These are phyloP conservation scores for Lepisosteus oculatus DNA, from an alignment of 2,113 vertebrate genomes.

Conservation along the genomic window DNA sequence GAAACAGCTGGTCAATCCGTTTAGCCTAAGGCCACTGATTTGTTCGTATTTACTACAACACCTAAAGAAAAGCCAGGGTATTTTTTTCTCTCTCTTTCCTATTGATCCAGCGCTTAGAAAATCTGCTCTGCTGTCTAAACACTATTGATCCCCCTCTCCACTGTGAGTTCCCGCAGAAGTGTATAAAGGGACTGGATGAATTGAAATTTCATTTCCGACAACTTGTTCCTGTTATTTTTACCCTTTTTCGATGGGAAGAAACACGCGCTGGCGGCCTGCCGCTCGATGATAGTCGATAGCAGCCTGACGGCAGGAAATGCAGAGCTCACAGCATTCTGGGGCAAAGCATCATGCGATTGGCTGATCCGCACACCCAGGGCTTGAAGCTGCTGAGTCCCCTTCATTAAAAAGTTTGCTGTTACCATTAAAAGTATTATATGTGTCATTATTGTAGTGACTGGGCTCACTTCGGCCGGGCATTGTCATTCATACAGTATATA, in stretches of 20 bases:
- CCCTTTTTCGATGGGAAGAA: constrained; percentile 57
- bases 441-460: no score
- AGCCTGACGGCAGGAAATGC: constrained; percentile 39
- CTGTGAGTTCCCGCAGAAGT: constrained; percentile 72
- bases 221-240: constrained; percentile 87
- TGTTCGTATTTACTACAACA: constrained; percentile 79
- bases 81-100: constrained; percentile 73
- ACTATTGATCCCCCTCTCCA: constrained; percentile 84
- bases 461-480: no score
- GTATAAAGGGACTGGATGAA: constrained; percentile 87
- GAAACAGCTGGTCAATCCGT: constrained; percentile 81
- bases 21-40: constrained; percentile 86
- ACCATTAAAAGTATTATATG: constrained; percentile 8
- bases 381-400: constrained; percentile 6
- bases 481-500: no score
- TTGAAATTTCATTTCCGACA: constrained; percentile 89
- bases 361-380: constrained; percentile 25
- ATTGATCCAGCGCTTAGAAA: constrained; percentile 89
- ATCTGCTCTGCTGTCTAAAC: constrained; percentile 88
- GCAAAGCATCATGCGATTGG: neutral
- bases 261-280: constrained; percentile 54
- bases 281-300: constrained; percentile 61
- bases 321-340: constrained; percentile 16
- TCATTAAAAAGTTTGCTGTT: constrained; percentile 19
- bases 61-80: constrained; percentile 72